These are phyloP conservation scores for Eretmochelys imbricata DNA, from an alignment of 2,113 vertebrate genomes.

Conservation along the genomic window DNA sequence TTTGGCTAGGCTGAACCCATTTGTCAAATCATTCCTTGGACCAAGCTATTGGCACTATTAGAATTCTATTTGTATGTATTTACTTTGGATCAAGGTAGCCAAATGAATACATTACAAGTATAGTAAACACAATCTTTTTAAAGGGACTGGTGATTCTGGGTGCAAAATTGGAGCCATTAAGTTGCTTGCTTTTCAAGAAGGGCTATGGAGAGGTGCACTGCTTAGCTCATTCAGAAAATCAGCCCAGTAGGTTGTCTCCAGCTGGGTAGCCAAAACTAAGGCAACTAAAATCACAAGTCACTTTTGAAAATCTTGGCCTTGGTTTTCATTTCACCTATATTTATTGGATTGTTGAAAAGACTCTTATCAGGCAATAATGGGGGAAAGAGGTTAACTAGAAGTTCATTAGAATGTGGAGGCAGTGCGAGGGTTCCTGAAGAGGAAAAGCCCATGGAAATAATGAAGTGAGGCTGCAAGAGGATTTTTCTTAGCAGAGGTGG, in stretches of 20 bases:
- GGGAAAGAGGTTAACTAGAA: not conserved
- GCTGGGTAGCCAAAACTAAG: not conserved
- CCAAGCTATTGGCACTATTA: not conserved
- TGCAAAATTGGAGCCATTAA: not conserved
- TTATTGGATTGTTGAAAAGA: not conserved
- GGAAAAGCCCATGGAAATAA: not conserved
- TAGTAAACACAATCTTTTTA: not conserved
- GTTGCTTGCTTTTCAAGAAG: not conserved
- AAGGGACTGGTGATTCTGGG: not conserved
- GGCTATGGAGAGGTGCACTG: not conserved
- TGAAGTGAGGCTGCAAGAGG: not conserved
- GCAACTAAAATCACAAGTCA: rapidly evolving
- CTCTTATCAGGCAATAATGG: not conserved
- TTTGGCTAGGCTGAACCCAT: not conserved
- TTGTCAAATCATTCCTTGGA: not conserved
- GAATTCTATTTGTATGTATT: not conserved
- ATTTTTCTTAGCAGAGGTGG: not conserved
- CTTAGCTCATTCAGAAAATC: not conserved
- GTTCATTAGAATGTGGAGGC: not conserved
- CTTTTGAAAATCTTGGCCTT: not conserved
- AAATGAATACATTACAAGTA: not conserved
- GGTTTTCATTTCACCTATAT: not conserved
- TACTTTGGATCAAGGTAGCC: not conserved
- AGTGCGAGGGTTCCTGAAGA: not conserved
- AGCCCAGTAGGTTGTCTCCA: not conserved